These are phyloP conservation scores for Phalacrocorax aristotelis DNA, from an alignment of 2,113 vertebrate species.

Conservation along the genomic window DNA sequence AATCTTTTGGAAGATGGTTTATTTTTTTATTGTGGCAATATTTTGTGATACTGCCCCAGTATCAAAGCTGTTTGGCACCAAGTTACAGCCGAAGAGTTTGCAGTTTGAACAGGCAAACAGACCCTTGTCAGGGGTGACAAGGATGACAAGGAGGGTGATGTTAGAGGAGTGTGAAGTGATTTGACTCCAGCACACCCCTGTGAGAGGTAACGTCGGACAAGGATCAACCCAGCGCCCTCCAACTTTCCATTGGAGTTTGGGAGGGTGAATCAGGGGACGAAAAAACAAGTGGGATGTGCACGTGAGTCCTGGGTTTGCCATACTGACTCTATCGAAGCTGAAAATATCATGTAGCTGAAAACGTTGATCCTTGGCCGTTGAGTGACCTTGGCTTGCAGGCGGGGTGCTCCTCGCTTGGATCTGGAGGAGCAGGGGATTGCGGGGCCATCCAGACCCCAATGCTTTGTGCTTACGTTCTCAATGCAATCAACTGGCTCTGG, in stretches of 20 bases:
- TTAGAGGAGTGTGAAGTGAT: not conserved
- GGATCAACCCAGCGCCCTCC: not conserved
- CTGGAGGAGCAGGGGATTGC: not conserved
- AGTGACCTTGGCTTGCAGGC: fast-evolving
- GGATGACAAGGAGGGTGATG: not conserved
- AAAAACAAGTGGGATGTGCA: fast-evolving
- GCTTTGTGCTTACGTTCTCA: not conserved
- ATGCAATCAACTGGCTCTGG: not conserved
- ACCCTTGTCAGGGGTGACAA: too few relatives aligned
- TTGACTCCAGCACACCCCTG: not conserved
- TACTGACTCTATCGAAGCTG: fast-evolving
- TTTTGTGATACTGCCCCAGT: not conserved
- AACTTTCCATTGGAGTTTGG: not conserved
- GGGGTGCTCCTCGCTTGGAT: not conserved
- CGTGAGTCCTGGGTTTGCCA: not conserved
- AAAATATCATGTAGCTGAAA: not conserved
- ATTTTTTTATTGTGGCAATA: not conserved
- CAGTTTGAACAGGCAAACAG: not conserved
- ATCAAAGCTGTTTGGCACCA: not conserved
- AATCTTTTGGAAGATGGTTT: not conserved
- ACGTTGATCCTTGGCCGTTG: not conserved
- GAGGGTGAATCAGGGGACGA: not conserved
- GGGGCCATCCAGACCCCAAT: not conserved
- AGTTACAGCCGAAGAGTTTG: not conserved
- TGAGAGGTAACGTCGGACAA: fast-evolving